Conservation (phyloP, 2,797 vertebrate species). For the Cirrhinus molitorella region DNA sequence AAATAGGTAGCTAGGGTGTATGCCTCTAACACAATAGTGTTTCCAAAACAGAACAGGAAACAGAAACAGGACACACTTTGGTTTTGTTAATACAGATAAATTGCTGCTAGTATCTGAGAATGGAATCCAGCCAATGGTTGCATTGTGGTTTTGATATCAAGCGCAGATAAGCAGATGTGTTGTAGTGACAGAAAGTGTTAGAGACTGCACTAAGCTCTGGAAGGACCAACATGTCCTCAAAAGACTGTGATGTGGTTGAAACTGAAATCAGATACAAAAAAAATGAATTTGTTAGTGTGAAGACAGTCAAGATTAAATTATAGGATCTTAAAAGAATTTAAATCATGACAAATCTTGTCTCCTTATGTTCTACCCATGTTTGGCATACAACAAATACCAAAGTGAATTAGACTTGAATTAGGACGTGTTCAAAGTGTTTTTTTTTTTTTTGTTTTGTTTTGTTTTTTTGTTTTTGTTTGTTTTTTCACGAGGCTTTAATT, state of each 20-base stretch:
- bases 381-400: neutral
- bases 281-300: neutral
- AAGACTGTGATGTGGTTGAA: neutral
- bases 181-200: neutral
- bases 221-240: neutral
- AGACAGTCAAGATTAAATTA: neutral
- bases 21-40: neutral
- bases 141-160: neutral
- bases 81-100: neutral
- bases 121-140: neutral
- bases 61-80: neutral
- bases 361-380: neutral
- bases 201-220: neutral
- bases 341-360: neutral
- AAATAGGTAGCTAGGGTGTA: constrained; percentile 4
- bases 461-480: too few species aligned
- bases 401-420: neutral
- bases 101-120: neutral
- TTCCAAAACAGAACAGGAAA: neutral
- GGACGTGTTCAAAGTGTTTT: too few species aligned
- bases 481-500: too few species aligned
- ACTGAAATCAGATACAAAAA: neutral
- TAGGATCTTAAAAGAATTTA: neutral
- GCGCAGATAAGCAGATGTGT: neutral
- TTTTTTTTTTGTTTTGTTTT: too few species aligned